Evolutionary conservation across 92 coral and sea anemone species (phyloP), one percentile per base, ranked within the genome.

Genomic region (Zoanthus solanderi): DNA sequence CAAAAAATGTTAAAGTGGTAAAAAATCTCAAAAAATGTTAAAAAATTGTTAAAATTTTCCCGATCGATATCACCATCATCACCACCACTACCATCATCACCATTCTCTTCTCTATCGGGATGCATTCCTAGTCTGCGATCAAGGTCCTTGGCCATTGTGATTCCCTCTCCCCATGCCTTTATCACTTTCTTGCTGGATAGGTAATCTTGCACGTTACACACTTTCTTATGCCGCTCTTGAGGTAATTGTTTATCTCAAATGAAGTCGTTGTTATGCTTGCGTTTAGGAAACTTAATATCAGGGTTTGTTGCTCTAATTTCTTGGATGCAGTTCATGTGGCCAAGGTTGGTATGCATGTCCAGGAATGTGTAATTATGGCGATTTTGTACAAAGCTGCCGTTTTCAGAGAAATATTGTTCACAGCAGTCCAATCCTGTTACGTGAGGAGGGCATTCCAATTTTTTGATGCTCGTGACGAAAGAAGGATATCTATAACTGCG

Each of bases 331-430:
- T 83, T 90, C 90, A 90, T 87, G 76, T 87, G 79, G 30, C 88
- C 88, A 13, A 87, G 93, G 52, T 82, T 90, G 31, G 63, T 87
- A 75, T 90, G 90, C 93, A 91, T 91, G 84, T 91, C 93, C n/a
- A 87, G 88, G 50, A 91, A 18, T 7, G 89, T 87, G 84, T 87
- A 91, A 30, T 91, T 91, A 85, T 91, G 91, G 13, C 83, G 79
- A 83, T 91, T 91, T 52, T 82, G 76, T 23, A 91, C 89, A 48
- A 91, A 87, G 79, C 90, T 87, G 48, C 90, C 88, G 69, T 90
- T 90, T 52, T 90, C 80, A 31, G 85, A 72, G 88, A 87, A 90
- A 66, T 90, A 87, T 69, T 88, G 52, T 75, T 90, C 82, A 29
- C 93, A 87, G 44, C 91, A 87, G 18, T 91, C 78, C 12, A 81